Conservation (phyloP, 2,888 invertebrate species). For the Drosophila picticornis region DNA sequence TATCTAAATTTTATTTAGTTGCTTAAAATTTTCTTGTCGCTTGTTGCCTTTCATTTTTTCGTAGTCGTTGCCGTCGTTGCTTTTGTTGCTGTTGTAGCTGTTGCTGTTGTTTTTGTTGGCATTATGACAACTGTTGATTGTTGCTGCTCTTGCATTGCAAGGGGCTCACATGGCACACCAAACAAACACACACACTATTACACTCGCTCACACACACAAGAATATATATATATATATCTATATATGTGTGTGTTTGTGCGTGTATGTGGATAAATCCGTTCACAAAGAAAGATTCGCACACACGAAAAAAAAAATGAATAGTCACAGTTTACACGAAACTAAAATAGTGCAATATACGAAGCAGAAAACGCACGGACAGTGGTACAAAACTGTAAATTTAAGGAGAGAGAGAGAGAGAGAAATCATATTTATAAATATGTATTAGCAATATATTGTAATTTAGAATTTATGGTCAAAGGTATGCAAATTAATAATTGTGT, state of each 20-base stretch:
- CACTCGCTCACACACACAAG: conserved; percentile 7
- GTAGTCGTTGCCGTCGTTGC: conserved; percentile 32
- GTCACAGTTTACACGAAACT: conserved; percentile 57
- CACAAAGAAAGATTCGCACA: conserved; percentile 62
- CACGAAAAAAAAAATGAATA: conserved; percentile 38
- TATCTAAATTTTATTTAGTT: conserved; percentile 72
- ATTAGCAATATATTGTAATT: conserved; percentile 12
- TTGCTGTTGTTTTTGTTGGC: conserved; percentile 44
- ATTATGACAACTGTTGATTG: conserved; percentile 56
- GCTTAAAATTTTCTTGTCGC: conserved; percentile 63
- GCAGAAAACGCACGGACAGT: conserved; percentile 65
- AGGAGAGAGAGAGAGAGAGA: background rate
- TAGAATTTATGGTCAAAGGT: conserved; percentile 13
- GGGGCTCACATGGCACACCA: conserved; percentile 52
- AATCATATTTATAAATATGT: conserved; percentile 5
- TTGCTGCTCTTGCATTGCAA: conserved; percentile 44
- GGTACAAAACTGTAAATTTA: conserved; percentile 48
- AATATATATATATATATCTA: background rate
- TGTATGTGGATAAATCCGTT: conserved; percentile 55
- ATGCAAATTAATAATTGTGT: background rate
- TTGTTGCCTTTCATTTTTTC: conserved; percentile 68
- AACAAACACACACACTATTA: conserved; percentile 28
- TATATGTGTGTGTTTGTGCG: background rate
- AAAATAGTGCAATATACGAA: conserved; percentile 57
- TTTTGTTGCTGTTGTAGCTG: conserved; percentile 28